These are phyloP conservation scores for Scaeva pyrastri DNA, from an alignment of 2,888 invertebrate species.

Conservation along the genomic window DNA sequence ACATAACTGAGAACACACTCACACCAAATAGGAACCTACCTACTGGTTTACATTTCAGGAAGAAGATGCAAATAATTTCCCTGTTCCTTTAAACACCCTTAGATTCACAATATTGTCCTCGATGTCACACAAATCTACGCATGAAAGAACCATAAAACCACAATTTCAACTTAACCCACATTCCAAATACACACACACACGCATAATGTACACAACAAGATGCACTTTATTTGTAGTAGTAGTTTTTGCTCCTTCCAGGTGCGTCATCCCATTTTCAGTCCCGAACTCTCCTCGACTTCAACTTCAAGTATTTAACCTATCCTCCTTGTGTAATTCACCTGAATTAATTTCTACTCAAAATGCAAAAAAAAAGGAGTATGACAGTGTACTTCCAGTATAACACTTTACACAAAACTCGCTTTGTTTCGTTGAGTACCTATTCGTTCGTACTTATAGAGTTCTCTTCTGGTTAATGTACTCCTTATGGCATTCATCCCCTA, in stretches of 20 bases:
- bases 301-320: neutral
- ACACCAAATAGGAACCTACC: neutral
- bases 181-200: neutral
- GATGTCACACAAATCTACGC: too few species aligned
- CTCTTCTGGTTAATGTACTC: slow-evolving; percentile 4
- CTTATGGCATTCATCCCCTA: neutral
- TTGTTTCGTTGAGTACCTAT: neutral
- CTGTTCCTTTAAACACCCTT: neutral
- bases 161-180: slow-evolving; percentile 16
- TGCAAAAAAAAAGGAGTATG: slow-evolving; percentile 18
- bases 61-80: slow-evolving; percentile 18
- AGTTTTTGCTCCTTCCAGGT: neutral
- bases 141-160: slow-evolving; percentile 1
- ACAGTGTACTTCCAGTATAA: slow-evolving; percentile 4
- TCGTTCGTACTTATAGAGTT: slow-evolving; percentile 25
- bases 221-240: neutral
- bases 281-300: neutral
- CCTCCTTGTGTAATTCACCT: slow-evolving; percentile 61
- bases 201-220: neutral
- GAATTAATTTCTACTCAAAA: slow-evolving; percentile 58
- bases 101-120: too few species aligned
- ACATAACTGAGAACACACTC: neutral
- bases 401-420: neutral
- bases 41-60: neutral
- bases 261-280: slow-evolving; percentile 8